phyloP scores from a whole-genome alignment of 2,113 vertebrate species.

The Redunca redunca region DNA sequence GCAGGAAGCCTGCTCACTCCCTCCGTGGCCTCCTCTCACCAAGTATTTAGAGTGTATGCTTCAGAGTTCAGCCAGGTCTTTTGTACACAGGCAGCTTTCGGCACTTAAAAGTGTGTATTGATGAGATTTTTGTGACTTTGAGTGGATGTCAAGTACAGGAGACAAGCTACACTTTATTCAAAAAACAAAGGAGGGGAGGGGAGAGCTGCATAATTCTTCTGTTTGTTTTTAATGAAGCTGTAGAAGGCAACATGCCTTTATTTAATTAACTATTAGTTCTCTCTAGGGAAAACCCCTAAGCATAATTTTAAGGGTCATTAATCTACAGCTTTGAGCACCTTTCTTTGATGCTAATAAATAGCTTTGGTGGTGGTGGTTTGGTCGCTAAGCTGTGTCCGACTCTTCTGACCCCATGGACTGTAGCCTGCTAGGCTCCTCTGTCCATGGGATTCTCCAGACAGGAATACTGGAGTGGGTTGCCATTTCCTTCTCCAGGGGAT shows the following conservation, averaged over 20 bases:
- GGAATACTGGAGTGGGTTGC: not conserved
- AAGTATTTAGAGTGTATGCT: not conserved
- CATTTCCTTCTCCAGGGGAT: not conserved
- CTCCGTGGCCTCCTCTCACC: not conserved
- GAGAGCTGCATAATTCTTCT: not conserved
- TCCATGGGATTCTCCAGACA: not conserved
- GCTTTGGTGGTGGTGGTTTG: not conserved
- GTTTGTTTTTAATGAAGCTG: not conserved
- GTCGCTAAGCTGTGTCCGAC: not conserved
- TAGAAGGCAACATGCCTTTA: not conserved
- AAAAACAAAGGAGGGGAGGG: not conserved
- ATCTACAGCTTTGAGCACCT: not conserved
- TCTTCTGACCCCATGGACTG: not conserved
- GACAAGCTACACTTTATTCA: not conserved
- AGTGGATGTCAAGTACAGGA: not conserved
- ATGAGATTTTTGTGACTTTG: not conserved
- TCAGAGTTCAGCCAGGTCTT: not conserved
- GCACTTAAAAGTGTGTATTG: not conserved
- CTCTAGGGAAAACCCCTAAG: not conserved
- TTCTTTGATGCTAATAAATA: not conserved
- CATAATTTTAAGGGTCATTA: not conserved
- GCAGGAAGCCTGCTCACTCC: not conserved
- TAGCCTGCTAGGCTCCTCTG: not conserved
- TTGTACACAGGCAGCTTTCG: not conserved
- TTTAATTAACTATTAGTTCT: not conserved